Percentiles rank a stretch among this genome's conserved stretches.
phyloP scores from a whole-genome alignment of 2,797 vertebrate species.

The Staurois parvus region DNA sequence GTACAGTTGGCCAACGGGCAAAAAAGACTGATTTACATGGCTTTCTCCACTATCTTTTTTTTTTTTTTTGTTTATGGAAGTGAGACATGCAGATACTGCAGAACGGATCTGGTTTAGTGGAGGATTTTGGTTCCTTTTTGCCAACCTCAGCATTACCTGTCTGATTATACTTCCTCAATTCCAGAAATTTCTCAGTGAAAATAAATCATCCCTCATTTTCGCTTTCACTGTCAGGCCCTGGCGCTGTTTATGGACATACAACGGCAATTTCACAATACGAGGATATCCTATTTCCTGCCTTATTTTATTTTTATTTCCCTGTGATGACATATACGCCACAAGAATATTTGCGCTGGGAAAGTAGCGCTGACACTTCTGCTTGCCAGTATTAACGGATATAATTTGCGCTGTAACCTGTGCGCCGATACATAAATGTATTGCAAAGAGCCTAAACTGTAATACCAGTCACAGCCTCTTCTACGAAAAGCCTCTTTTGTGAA shows the following conservation, averaged over 20 bases:
- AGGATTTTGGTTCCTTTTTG: background rate
- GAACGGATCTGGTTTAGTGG: too few species aligned
- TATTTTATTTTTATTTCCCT: conserved; percentile 24
- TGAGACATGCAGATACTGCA: too few species aligned
- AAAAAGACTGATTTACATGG: too few species aligned
- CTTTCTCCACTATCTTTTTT: too few species aligned
- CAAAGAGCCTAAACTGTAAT: too few species aligned
- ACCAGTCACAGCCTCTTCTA: too few species aligned
- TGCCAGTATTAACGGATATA: too few species aligned
- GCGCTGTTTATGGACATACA: conserved; percentile 15
- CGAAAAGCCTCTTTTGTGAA: too few species aligned
- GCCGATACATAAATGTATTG: too few species aligned
- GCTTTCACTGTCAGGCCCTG: conserved; percentile 12
- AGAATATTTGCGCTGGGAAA: background rate
- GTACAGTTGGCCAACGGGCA: too few species aligned
- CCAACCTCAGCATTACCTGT: background rate
- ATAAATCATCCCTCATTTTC: background rate
- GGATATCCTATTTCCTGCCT: conserved; percentile 51
- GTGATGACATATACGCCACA: background rate
- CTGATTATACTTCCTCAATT: background rate
- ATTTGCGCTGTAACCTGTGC: too few species aligned
- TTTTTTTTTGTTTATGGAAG: too few species aligned
- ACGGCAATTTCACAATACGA: conserved; percentile 35
- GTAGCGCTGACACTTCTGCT: background rate
- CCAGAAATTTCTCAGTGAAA: background rate